Evolutionary conservation across 2,888 invertebrate species (phyloP).

Genomic region (Heterodera filipjevi): DNA sequence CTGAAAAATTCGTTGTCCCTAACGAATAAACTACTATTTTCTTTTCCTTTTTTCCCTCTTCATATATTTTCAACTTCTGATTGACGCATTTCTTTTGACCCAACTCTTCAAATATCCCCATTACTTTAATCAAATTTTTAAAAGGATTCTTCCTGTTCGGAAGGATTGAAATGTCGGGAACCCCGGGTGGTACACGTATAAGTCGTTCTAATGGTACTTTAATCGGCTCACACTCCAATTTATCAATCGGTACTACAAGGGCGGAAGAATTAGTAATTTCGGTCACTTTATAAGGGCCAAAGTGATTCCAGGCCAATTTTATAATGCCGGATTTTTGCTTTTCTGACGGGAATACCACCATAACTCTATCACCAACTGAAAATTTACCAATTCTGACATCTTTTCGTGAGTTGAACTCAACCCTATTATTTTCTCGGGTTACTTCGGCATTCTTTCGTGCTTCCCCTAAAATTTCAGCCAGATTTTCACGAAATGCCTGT

Average conservation of each 20-base stretch:
- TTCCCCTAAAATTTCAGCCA: conserved; percentile 8
- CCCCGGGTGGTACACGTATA: conserved; percentile 13
- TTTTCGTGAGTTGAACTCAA: conserved; percentile 1
- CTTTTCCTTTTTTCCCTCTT: neutral
- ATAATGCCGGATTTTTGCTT: conserved; percentile 6
- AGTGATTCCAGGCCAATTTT: conserved; percentile 28
- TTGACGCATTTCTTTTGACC: neutral
- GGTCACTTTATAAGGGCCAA: conserved; percentile 32
- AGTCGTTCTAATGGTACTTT: conserved; percentile 13
- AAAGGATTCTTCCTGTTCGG: conserved; percentile 18
- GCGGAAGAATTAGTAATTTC: conserved; percentile 23
- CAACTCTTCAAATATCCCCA: neutral
- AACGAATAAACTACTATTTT: neutral
- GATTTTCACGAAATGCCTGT: conserved; percentile 22
- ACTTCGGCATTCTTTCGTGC: conserved; percentile 18
- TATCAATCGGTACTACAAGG: conserved; percentile 25
- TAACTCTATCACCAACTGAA: conserved; percentile 29
- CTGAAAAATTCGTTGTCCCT: neutral
- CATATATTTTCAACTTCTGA: neutral
- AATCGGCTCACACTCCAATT: neutral
- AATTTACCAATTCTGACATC: conserved; percentile 21
- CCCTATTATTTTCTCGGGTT: neutral
- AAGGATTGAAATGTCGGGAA: conserved; percentile 20
- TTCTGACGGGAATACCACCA: conserved; percentile 15
- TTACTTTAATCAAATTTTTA: neutral